phyloP scores from a whole-genome alignment of 2,888 invertebrate species.

The Xestobium rufovillosum region DNA sequence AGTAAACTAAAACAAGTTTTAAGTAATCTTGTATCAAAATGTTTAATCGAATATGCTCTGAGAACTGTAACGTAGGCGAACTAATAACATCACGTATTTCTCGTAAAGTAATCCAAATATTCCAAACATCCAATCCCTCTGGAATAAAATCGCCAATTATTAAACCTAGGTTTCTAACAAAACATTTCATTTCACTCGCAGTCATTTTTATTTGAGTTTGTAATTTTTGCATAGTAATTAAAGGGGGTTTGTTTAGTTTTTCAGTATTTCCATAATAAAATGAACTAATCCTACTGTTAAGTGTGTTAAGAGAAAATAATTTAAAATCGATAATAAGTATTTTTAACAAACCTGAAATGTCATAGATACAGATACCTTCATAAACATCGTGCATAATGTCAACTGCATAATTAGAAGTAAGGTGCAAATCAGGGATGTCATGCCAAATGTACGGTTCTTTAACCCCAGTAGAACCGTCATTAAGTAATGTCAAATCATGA shows the following conservation, averaged over 20 bases:
- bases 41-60: neutral
- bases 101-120: neutral
- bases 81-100: neutral
- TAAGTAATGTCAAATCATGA: constrained; percentile 1
- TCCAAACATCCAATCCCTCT: neutral
- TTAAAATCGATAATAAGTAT: constrained; percentile 2
- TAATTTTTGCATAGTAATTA: neutral
- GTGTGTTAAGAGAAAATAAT: neutral
- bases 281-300: neutral
- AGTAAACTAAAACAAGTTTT: neutral
- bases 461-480: constrained; percentile 8
- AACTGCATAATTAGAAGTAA: constrained; percentile 3
- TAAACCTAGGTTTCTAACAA: neutral
- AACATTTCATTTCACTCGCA: constrained; percentile 1
- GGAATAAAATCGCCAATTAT: neutral
- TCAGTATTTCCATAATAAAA: neutral
- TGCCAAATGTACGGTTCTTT: constrained; percentile 11
- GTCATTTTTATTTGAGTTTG: neutral
- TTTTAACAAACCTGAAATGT: neutral
- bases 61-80: neutral
- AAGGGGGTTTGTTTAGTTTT: neutral
- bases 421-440: constrained; percentile 7
- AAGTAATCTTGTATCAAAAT: neutral
- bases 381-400: constrained; percentile 1
- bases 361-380: constrained; percentile 1